Conservation (phyloP, 2,888 invertebrate genomes). For the Cepaea hortensis region DNA sequence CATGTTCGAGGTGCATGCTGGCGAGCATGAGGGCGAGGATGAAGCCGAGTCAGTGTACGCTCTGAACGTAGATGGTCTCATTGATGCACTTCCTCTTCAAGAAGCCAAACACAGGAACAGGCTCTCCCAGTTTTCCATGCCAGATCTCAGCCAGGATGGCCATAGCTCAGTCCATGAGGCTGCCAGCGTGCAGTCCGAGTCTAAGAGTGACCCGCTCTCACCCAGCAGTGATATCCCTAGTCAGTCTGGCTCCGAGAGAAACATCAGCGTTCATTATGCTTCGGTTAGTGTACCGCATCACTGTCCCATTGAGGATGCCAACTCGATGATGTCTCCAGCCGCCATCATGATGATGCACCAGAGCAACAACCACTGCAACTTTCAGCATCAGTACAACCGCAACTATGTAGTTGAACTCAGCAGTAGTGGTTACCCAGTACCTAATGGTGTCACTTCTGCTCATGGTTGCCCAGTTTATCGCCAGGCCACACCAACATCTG, state of each 20-base stretch:
- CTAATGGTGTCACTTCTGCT: not conserved
- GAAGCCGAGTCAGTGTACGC: constrained; percentile 57
- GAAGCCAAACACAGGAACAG: constrained; percentile 66
- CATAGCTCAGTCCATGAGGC: constrained; percentile 32
- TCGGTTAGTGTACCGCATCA: constrained; percentile 50
- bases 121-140: constrained; percentile 75
- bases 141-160: constrained; percentile 71
- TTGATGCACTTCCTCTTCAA: constrained; percentile 63
- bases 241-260: constrained; percentile 67
- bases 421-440: constrained; percentile 7
- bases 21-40: constrained; percentile 30
- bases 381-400: constrained; percentile 39
- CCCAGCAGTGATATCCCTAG: constrained; percentile 57
- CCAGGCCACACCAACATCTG: constrained; percentile 50
- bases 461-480: constrained; percentile 46
- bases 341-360: constrained; percentile 45
- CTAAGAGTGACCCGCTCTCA: constrained; percentile 31
- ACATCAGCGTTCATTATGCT: constrained; percentile 68
- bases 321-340: constrained; percentile 43
- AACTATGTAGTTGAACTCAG: not conserved
- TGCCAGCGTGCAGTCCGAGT: constrained; percentile 15
- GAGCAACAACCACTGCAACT: constrained; percentile 39
- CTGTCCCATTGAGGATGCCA: constrained; percentile 42
- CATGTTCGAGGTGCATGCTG: constrained; percentile 60
- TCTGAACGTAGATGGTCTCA: constrained; percentile 65